A percentile compares a stretch with the other conserved stretches of the same genome.
These are phyloP conservation scores for Arothron firmamentum DNA, from an alignment of 2,113 vertebrate genomes.

Conservation along the genomic window DNA sequence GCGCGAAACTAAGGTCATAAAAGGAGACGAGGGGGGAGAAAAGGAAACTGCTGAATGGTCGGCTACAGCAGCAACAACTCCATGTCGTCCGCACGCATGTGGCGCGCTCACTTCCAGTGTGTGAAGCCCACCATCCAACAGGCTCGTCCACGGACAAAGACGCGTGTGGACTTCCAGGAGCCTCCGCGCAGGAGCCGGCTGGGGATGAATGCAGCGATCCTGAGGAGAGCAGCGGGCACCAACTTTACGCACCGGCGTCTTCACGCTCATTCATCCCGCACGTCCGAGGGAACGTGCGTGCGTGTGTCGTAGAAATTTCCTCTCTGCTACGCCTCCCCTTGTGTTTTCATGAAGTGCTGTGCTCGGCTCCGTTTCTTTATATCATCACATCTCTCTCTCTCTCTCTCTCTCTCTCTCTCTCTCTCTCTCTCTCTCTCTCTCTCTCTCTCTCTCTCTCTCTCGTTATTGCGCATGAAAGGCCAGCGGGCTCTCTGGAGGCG, in stretches of 20 bases:
- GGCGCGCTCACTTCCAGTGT: slow-evolving; percentile 1
- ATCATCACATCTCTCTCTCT: no score
- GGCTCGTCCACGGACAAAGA: slow-evolving; percentile 34
- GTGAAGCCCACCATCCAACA: neutral
- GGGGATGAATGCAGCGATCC: slow-evolving; percentile 1
- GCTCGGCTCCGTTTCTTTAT: no score
- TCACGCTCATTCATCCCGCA: slow-evolving; percentile 15
- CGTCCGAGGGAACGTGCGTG: neutral
- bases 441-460: no score
- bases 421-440: no score
- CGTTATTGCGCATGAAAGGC: no score
- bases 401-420: no score
- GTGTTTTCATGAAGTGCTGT: no score
- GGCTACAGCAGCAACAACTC: no score
- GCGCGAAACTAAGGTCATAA: neutral
- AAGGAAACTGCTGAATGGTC: neutral
- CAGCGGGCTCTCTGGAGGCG: neutral
- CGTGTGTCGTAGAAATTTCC: no score
- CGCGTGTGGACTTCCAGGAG: slow-evolving; percentile 26
- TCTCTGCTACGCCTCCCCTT: no score
- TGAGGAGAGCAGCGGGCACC: neutral
- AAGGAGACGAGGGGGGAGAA: slow-evolving; percentile 5
- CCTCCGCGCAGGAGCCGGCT: slow-evolving; percentile 41
- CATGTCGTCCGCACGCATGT: neutral
- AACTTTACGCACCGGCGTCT: slow-evolving; percentile 49